phyloP scores from a whole-genome alignment of 2,888 invertebrate genomes.

The Eurytoma adleriae region DNA sequence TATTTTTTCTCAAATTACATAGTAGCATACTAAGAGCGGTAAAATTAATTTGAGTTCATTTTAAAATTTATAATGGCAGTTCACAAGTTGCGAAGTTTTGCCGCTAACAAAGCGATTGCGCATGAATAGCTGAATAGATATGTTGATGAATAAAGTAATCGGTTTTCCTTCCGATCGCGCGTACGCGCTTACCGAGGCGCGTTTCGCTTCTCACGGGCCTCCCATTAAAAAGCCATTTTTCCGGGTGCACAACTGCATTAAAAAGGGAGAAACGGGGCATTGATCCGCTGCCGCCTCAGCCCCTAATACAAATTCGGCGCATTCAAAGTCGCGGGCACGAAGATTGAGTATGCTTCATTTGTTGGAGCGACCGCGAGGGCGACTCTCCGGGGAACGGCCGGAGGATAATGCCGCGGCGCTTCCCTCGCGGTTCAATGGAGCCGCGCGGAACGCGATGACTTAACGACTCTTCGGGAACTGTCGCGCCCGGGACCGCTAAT shows the following conservation, averaged over 20 bases:
- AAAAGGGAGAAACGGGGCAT: conserved; percentile 9
- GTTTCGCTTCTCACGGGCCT: neutral
- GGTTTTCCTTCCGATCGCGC: neutral
- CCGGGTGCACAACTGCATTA: conserved; percentile 13
- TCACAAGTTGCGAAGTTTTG: no score
- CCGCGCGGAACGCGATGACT: conserved; percentile 29
- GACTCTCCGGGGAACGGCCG: neutral
- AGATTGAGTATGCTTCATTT: conserved; percentile 44
- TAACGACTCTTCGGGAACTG: conserved; percentile 36
- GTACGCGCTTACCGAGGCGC: neutral
- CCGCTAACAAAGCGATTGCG: no score
- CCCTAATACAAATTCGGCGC: neutral
- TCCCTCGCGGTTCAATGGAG: conserved; percentile 6
- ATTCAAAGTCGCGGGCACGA: conserved; percentile 8
- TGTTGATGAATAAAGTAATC: conserved; percentile 19
- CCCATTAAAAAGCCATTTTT: conserved; percentile 27
- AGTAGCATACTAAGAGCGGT: no score
- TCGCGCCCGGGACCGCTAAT: conserved; percentile 12
- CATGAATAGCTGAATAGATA: no score
- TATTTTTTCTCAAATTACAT: no score
- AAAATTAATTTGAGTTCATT: no score
- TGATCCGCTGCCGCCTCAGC: neutral
- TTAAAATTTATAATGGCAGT: no score
- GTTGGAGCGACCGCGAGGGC: neutral
- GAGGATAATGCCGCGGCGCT: neutral